Percentiles rank a stretch among this genome's conserved stretches.
phyloP scores from a whole-genome alignment of 2,113 vertebrate species.

The Lophura nycthemera region DNA sequence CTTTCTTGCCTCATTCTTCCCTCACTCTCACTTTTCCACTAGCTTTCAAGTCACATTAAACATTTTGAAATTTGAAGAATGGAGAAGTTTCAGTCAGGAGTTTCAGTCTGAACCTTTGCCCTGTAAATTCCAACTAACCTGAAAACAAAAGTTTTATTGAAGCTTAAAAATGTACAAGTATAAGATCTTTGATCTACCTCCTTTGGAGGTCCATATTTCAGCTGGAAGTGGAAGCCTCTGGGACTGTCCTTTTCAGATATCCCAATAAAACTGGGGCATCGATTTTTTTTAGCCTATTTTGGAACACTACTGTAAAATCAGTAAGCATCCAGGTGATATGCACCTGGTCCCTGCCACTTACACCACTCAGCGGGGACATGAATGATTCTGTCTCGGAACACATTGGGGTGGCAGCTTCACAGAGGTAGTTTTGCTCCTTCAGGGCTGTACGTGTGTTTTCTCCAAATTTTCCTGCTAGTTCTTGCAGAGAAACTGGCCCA shows the following conservation, averaged over 20 bases:
- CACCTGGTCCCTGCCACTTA: background rate
- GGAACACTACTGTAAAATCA: background rate
- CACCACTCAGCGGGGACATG: fast-evolving
- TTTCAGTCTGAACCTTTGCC: background rate
- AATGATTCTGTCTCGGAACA: background rate
- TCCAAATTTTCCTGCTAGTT: background rate
- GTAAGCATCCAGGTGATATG: background rate
- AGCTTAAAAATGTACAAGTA: background rate
- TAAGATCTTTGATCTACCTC: background rate
- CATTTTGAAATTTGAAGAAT: constrained; percentile 44
- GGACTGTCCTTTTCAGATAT: background rate
- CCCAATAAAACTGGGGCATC: background rate
- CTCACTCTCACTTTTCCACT: background rate
- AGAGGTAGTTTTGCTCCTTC: background rate
- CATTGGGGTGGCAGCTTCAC: fast-evolving
- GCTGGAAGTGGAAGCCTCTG: background rate
- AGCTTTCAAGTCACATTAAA: constrained; percentile 19
- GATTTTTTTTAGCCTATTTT: background rate
- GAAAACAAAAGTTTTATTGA: background rate
- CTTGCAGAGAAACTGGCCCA: background rate
- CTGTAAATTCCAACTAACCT: background rate
- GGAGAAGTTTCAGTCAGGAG: background rate
- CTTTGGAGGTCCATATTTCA: background rate
- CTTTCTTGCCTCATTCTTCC: background rate
- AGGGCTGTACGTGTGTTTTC: background rate